Conservation (phyloP, 1,140 invertebrate genomes). For the Drosophila sproati region DNA sequence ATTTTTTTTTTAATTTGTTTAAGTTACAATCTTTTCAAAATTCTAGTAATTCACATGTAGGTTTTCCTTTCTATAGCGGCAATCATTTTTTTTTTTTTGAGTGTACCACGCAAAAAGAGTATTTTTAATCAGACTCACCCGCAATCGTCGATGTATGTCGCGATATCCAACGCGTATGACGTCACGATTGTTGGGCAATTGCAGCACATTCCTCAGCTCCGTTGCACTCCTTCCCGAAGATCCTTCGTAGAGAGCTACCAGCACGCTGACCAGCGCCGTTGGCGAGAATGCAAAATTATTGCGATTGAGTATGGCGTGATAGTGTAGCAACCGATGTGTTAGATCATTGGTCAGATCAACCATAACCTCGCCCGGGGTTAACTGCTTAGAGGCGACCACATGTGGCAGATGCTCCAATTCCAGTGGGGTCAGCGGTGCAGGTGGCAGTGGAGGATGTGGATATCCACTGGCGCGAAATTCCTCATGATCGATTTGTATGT, state of each 20-base stretch:
- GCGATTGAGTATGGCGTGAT: conserved; percentile 88
- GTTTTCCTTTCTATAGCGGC: too few species aligned
- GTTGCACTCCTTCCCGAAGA: conserved; percentile 88
- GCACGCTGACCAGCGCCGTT: conserved; percentile 90
- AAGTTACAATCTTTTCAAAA: too few species aligned
- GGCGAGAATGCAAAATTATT: conserved; percentile 94
- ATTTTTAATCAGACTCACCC: conserved; percentile 86
- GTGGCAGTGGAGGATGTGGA: conserved; percentile 65
- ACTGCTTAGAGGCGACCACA: conserved; percentile 57
- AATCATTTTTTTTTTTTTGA: neutral
- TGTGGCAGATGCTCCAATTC: conserved; percentile 66
- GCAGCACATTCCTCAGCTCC: conserved; percentile 89
- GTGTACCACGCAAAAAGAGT: neutral
- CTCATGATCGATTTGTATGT: conserved; percentile 79
- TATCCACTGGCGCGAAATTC: conserved; percentile 75
- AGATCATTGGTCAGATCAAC: conserved; percentile 91
- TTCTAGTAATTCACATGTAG: too few species aligned
- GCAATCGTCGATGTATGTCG: conserved; percentile 90
- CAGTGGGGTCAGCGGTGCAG: conserved; percentile 55
- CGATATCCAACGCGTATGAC: conserved; percentile 90
- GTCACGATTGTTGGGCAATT: conserved; percentile 89
- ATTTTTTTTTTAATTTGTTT: too few species aligned
- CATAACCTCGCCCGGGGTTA: conserved; percentile 89
- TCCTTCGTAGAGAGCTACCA: conserved; percentile 91
- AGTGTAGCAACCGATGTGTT: conserved; percentile 89